Evolutionary conservation across 2,113 vertebrate genomes (phyloP).

Genomic region (Synodontis membranacea): DNA sequence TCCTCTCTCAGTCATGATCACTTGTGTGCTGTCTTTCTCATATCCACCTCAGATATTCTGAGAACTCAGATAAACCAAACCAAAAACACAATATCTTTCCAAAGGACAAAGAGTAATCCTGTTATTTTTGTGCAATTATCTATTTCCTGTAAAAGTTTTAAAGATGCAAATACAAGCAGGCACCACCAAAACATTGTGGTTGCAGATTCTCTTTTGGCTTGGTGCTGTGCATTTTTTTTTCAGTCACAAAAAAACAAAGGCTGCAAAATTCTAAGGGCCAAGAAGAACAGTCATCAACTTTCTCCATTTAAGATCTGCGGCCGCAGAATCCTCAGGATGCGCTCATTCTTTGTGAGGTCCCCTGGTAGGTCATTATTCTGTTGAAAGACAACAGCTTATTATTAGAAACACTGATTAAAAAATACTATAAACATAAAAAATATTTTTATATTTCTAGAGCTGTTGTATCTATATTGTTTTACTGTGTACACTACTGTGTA

Average conservation of each 20-base stretch:
- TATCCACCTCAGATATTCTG: no score
- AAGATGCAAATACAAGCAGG: constrained; percentile 59
- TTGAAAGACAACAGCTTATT: constrained; percentile 53
- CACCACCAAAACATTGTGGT: constrained; percentile 47
- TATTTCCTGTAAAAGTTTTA: constrained; percentile 41
- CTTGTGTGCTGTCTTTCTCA: no score
- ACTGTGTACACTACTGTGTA: background rate
- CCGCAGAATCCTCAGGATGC: constrained; percentile 80
- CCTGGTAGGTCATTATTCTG: constrained; percentile 88
- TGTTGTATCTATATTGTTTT: no score
- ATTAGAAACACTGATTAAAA: background rate
- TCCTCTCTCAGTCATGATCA: no score
- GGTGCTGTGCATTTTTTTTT: constrained; percentile 36
- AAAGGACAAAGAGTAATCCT: no score
- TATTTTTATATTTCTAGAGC: background rate
- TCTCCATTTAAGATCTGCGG: constrained; percentile 73
- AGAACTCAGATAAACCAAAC: no score
- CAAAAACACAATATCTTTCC: no score
- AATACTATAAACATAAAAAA: background rate
- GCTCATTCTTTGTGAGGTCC: constrained; percentile 88
- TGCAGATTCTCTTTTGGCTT: constrained; percentile 25
- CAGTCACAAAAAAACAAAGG: constrained; percentile 31
- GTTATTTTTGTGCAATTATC: constrained; percentile 21
- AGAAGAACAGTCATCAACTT: constrained; percentile 68
- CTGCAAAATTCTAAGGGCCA: constrained; percentile 14